A percentile compares a stretch with the other conserved stretches of the same genome.
These are phyloP conservation scores for Endomychus coccineus DNA, from an alignment of 2,888 invertebrate genomes.

Conservation along the genomic window DNA sequence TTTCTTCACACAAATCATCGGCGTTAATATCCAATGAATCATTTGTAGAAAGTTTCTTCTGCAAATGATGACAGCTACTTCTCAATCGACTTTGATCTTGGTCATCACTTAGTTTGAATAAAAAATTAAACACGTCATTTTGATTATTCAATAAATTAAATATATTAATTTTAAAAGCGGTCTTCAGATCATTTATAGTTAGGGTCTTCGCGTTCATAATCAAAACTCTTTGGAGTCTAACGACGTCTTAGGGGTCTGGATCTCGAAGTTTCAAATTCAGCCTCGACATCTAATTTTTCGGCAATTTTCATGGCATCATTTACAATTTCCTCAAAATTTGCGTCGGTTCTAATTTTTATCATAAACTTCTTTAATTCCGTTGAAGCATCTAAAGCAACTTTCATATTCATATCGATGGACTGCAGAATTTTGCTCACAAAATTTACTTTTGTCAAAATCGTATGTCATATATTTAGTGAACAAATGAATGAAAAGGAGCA, in stretches of 20 bases:
- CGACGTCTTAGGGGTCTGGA: constrained; percentile 20
- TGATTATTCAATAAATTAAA: constrained; percentile 20
- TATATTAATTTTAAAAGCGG: constrained; percentile 21
- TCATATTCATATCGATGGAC: constrained; percentile 20
- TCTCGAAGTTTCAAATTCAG: constrained; percentile 21
- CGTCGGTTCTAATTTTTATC: constrained; percentile 20
- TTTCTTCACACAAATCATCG: constrained; percentile 20
- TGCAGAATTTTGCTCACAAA: constrained; percentile 21
- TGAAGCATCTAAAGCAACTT: constrained; percentile 23
- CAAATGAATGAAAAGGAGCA: too few species aligned
- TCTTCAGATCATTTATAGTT: constrained; percentile 17
- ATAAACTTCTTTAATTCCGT: constrained; percentile 21
- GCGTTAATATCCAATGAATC: constrained; percentile 19
- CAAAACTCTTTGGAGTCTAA: constrained; percentile 20
- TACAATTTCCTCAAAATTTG: constrained; percentile 20
- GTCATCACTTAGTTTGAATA: constrained; percentile 20
- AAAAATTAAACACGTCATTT: constrained; percentile 18
- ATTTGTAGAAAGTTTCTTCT: constrained; percentile 12
- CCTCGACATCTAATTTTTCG: constrained; percentile 22
- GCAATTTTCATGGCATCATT: constrained; percentile 20
- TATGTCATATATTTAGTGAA: constrained; percentile 19
- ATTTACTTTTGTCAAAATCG: constrained; percentile 21
- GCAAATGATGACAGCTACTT: too few species aligned
- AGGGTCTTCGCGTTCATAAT: constrained; percentile 22
- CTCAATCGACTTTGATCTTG: too few species aligned